Conservation (phyloP, 2,888 invertebrate genomes). For the Mythimna pallens region DNA sequence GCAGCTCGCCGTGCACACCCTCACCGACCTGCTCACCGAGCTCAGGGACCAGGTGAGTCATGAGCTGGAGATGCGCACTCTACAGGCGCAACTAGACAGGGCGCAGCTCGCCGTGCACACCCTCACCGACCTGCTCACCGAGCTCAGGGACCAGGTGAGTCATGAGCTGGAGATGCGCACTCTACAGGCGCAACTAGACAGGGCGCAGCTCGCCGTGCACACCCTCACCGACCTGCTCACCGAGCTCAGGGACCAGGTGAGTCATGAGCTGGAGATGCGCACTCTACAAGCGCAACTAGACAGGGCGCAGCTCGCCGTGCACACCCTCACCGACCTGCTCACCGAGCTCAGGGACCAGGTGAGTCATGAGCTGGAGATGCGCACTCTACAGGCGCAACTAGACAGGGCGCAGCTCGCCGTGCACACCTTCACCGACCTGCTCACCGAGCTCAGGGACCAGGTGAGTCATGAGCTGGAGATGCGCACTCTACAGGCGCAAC, state of each 20-base stretch:
- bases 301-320: too few species aligned
- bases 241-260: slow-evolving; percentile 91
- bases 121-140: slow-evolving; percentile 1
- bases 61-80: neutral
- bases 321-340: too few species aligned
- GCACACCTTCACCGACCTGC: slow-evolving; percentile 93
- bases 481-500: slow-evolving; percentile 94
- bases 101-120: slow-evolving; percentile 1
- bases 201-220: slow-evolving; percentile 83
- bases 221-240: slow-evolving; percentile 92
- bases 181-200: neutral
- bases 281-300: slow-evolving; percentile 75
- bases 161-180: neutral
- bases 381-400: neutral
- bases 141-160: slow-evolving; percentile 75
- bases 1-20: slow-evolving; percentile 91
- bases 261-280: slow-evolving; percentile 90
- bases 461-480: slow-evolving; percentile 95
- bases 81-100: neutral
- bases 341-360: slow-evolving; percentile 68
- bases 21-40: slow-evolving; percentile 92
- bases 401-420: neutral
- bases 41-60: slow-evolving; percentile 5
- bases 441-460: slow-evolving; percentile 95
- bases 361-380: neutral